Evolutionary conservation across 2,113 vertebrate species (phyloP).

Genomic region (Pygoscelis adeliae): DNA sequence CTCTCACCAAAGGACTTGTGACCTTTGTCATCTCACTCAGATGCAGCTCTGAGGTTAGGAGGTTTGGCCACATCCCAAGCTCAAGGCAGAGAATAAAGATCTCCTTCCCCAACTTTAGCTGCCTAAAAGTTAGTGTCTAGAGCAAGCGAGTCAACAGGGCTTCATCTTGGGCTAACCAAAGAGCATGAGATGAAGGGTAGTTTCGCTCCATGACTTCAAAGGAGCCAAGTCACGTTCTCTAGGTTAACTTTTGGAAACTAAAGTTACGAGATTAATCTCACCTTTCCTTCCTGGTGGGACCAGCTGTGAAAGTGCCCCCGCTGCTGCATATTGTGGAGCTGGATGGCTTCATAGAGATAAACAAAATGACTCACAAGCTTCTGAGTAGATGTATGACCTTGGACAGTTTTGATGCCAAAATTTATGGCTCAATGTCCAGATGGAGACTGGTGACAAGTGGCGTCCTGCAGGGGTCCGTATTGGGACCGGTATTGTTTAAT

Average conservation of each 20-base stretch:
- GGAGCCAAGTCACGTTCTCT: background rate
- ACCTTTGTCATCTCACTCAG: background rate
- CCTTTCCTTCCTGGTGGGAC: background rate
- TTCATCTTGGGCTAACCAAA: background rate
- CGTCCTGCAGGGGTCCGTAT: too few relatives aligned
- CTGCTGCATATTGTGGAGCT: background rate
- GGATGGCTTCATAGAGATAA: too few relatives aligned
- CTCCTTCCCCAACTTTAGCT: background rate
- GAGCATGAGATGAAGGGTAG: background rate
- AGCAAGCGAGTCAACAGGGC: background rate
- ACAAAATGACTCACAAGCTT: too few relatives aligned
- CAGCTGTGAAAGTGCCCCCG: background rate
- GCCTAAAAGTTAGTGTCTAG: background rate
- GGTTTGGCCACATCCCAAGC: background rate
- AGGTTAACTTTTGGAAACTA: background rate
- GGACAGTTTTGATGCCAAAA: too few relatives aligned
- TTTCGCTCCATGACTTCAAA: background rate
- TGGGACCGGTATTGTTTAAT: too few relatives aligned
- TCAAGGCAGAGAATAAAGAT: background rate
- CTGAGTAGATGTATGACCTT: too few relatives aligned
- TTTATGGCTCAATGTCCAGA: too few relatives aligned
- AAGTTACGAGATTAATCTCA: background rate
- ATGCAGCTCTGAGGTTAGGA: background rate
- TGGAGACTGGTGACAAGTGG: too few relatives aligned
- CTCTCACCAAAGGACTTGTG: background rate